Evolutionary conservation across 2,888 invertebrate genomes (phyloP).

Genomic region (Drosophila crucigera): DNA sequence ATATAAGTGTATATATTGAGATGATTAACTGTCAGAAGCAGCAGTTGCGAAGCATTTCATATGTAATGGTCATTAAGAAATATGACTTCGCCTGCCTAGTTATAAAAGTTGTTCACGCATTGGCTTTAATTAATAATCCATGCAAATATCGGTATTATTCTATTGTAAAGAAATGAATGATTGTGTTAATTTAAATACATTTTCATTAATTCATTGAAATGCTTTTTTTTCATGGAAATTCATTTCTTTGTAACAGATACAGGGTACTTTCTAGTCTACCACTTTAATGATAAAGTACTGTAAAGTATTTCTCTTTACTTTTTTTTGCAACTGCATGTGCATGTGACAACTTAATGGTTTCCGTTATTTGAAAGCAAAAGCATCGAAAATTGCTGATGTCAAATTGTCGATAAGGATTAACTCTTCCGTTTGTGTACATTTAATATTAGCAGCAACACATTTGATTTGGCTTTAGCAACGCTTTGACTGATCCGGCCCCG

Average conservation of each 20-base stretch:
- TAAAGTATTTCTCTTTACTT: slow-evolving; percentile 7
- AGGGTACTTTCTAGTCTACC: slow-evolving; percentile 19
- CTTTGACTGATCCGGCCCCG: slow-evolving; percentile 6
- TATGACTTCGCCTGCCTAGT: not conserved
- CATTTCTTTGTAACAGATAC: not conserved
- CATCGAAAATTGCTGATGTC: slow-evolving; percentile 80
- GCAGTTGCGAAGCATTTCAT: not conserved
- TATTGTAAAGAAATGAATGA: not conserved
- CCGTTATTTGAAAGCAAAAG: slow-evolving; percentile 80
- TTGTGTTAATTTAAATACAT: not conserved
- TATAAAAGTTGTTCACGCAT: not conserved
- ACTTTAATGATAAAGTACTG: no score
- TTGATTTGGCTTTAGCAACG: slow-evolving; percentile 65
- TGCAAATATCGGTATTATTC: not conserved
- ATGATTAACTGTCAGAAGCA: not conserved
- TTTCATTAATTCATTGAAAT: not conserved
- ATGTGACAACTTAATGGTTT: slow-evolving; percentile 81
- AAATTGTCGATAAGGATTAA: slow-evolving; percentile 81
- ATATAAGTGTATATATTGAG: not conserved
- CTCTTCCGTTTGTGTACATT: slow-evolving; percentile 79
- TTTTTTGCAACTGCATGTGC: slow-evolving; percentile 49
- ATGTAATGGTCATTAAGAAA: not conserved
- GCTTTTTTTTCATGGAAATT: not conserved
- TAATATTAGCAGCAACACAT: slow-evolving; percentile 76
- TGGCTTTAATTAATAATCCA: not conserved